Base-by-base conservation (phyloP, 2,797 vertebrate species). In the Pyrrhura leucotis region DNA sequence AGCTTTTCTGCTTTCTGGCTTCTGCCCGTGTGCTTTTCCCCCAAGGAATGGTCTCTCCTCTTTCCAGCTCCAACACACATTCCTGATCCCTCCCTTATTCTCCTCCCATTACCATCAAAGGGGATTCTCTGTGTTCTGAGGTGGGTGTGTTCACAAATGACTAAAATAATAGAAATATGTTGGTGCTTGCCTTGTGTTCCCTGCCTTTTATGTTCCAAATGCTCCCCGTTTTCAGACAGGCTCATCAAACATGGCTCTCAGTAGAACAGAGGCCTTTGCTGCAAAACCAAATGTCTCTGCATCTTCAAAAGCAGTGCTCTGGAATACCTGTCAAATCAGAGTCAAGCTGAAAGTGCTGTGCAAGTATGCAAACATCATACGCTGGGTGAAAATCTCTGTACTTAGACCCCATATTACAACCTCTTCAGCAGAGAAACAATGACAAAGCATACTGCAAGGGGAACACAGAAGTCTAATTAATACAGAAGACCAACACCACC, bases 381-480 rank as follows among this genome's bases (percentile, higher is more conserved):
- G 39, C 53, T 23, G 50, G 31, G 45, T 39, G 51, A 81, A 62
- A 77, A 35, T 33, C 75, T 91, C 72, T 65, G 77, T 66, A 59
- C 72, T 91, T 42, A 59, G 44, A 89, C 65, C 51, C 85, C 65
- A 1, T 5, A 21, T 29, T 63, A 51, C 74, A 73, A 65, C 65
- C 89, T 95, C 88, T 89, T 61, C 37, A 6, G 63, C 69, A 81
- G 50, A 91, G 68, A 95, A 93, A 94, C 94, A 92, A 92, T 13
- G 88, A 95, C 81, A 88, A 94, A 71, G 77, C n/a, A 37, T 40
- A 73, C 50, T 71, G 87, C 94, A 82, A 92, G 75, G 75, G 75
- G 93, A 94, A 95, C 88, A 89, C 81, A 73, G 74, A 80, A 87
- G 63, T 96, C 96, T 96, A 93, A 94, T 95, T 87, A 91, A 91